Base-by-base conservation (phyloP, 2,888 invertebrate genomes). In the Reticulitermes lucifugus region DNA sequence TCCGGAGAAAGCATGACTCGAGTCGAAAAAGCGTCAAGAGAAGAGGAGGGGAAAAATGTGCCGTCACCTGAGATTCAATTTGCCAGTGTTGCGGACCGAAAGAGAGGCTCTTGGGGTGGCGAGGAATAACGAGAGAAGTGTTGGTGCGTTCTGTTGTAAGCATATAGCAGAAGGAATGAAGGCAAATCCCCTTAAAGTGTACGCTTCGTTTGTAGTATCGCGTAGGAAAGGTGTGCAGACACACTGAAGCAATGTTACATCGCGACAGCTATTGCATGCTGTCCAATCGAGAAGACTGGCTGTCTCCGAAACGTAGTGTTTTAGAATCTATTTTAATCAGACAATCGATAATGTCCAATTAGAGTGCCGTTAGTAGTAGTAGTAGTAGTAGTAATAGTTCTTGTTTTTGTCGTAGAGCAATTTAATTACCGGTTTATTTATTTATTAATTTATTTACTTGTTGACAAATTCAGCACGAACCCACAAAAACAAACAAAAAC, bases 21-120 rank as follows among this genome's bases (percentile, higher is more conserved):
- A 25, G 41, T 10, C 46, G 41, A 70, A 73, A 60, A n/a, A 79
- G 29, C 79, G 43, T 35, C 59, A 79, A 41, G 84, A 79, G 79
- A 22, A 55, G 29, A 41, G 77, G 25, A 25, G 46, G 59, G 80
- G 83, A 83, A 81, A 51, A 81, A 51, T 79, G 73, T 60, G 70
- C 41, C 84, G 85, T 86, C 85, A 86, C 83, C 85, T 86, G 85
- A 86, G 85, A 86, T 86, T 86, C 85, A 86, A 86, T 86, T 86
- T 86, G 85, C 83, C 84, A 84, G 84, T 43, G 29, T 83, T 41
- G 83, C 46, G 65, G 60, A 65, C 70, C 83, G 46, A 65, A 41
- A 41, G 35, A 70, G 35, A 35, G 35, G 35, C 35, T 35, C 35
- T 35, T 35, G 35, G 35, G 35, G 35, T 75, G 80, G 43, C 84